A percentile compares a stretch with the other conserved stretches of the same genome.
These are phyloP conservation scores for Dicentrarchus labrax DNA, from an alignment of 2,113 vertebrate species.

Conservation along the genomic window DNA sequence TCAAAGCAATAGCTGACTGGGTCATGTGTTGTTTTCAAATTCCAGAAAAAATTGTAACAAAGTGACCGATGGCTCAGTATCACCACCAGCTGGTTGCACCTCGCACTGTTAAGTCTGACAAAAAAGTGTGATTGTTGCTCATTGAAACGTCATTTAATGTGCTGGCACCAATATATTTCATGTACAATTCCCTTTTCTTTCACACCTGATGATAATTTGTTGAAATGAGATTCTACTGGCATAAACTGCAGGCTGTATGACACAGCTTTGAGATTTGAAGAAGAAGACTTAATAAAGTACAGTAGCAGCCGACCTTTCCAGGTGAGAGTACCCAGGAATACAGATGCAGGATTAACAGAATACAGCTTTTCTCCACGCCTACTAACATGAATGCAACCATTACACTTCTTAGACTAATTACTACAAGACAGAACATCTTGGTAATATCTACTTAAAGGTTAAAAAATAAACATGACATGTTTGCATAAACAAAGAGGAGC, in stretches of 20 bases:
- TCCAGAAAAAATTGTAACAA: conserved; percentile 6
- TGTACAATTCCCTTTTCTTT: not conserved
- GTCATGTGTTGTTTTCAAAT: conserved; percentile 17
- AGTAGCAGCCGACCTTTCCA: too few species aligned
- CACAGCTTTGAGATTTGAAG: not conserved
- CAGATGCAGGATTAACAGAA: not conserved
- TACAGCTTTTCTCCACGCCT: not conserved
- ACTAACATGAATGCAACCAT: not conserved
- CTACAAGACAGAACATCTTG: not conserved
- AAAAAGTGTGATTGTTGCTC: not conserved
- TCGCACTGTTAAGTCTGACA: not conserved
- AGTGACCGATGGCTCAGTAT: not conserved
- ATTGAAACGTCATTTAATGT: not conserved
- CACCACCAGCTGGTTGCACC: conserved; percentile 49
- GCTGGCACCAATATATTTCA: not conserved
- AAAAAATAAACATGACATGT: not conserved
- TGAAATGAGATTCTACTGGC: not conserved
- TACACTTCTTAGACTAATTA: not conserved
- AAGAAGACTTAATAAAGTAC: not conserved
- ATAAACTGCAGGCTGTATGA: too few species aligned
- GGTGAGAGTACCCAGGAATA: not conserved
- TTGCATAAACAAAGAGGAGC: not conserved
- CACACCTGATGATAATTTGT: not conserved
- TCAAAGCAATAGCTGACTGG: not conserved
- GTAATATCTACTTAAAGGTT: not conserved